phyloP scores from a whole-genome alignment of 2,888 invertebrate species.

The Xestia c-nigrum region DNA sequence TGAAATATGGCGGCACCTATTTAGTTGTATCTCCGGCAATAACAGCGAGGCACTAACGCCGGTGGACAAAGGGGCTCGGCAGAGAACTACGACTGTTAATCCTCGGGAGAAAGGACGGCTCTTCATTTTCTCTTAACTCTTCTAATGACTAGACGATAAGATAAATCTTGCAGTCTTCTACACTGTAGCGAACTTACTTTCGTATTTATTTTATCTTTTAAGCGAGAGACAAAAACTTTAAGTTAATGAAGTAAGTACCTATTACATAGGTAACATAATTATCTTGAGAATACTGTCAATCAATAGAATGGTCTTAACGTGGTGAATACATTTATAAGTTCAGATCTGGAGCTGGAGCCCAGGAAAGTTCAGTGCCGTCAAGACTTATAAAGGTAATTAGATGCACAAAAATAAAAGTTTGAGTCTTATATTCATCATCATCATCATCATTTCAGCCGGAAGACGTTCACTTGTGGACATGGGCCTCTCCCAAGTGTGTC shows the following conservation, averaged over 20 bases:
- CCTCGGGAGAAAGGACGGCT: slow-evolving; percentile 37
- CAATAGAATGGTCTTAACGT: neutral
- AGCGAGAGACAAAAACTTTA: neutral
- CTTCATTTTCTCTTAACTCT: slow-evolving; percentile 63
- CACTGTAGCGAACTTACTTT: slow-evolving; percentile 28
- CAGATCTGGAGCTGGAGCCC: neutral
- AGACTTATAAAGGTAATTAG: neutral
- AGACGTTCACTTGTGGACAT: no score
- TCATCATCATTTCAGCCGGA: no score
- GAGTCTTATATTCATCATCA: no score
- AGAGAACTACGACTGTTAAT: slow-evolving; percentile 46
- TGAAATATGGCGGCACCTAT: slow-evolving; percentile 27
- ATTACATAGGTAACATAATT: neutral
- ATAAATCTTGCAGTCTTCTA: slow-evolving; percentile 42
- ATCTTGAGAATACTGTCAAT: neutral
- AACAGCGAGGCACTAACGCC: slow-evolving; percentile 27
- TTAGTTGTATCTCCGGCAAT: slow-evolving; percentile 44
- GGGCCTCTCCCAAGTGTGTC: no score
- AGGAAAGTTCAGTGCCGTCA: neutral
- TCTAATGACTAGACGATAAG: slow-evolving; percentile 65
- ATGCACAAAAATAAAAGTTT: neutral
- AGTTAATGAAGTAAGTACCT: neutral
- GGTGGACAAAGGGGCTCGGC: slow-evolving; percentile 48
- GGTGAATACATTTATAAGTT: neutral
- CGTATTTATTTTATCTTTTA: slow-evolving; percentile 5